These are phyloP conservation scores for Andrena praecox DNA, from an alignment of 2,888 invertebrate species.

Conservation along the genomic window DNA sequence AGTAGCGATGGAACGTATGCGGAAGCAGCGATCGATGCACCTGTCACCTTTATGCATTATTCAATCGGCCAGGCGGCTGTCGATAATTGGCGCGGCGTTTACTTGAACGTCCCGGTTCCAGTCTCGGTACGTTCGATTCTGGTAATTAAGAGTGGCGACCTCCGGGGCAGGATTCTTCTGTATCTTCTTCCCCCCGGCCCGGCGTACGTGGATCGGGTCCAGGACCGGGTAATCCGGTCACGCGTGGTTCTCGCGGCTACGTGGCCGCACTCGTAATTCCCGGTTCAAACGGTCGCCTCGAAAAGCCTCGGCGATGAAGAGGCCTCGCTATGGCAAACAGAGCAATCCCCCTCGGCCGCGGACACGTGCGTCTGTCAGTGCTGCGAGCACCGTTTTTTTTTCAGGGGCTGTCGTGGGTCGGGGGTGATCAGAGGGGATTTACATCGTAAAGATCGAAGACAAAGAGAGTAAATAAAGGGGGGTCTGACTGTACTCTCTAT, in stretches of 20 bases:
- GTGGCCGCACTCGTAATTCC: conserved; percentile 53
- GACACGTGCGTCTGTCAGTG: conserved; percentile 16
- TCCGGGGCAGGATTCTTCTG: background rate
- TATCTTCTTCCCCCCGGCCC: background rate
- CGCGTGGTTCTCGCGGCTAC: conserved; percentile 36
- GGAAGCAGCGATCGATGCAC: conserved; percentile 20
- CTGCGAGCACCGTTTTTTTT: background rate
- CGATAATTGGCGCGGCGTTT: conserved; percentile 45
- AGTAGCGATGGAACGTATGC: conserved; percentile 14
- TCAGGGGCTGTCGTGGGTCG: background rate
- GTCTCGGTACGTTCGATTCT: conserved; percentile 24
- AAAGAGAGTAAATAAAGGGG: background rate
- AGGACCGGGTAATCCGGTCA: conserved; percentile 40
- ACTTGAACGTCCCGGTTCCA: conserved; percentile 20
- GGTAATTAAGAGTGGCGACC: conserved; percentile 38
- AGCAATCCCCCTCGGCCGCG: conserved; percentile 2
- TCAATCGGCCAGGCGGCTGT: conserved; percentile 21
- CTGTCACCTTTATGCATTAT: conserved; percentile 51
- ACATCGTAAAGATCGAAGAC: background rate
- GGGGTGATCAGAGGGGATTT: background rate
- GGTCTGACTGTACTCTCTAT: background rate
- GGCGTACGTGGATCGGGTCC: background rate
- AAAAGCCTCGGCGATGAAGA: conserved; percentile 19
- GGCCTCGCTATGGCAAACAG: conserved; percentile 12
- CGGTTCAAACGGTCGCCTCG: conserved; percentile 33